A percentile compares a stretch with the other conserved stretches of the same genome.
phyloP scores from a whole-genome alignment of 2,797 vertebrate genomes.

The Enteromius unitaeniatus region DNA sequence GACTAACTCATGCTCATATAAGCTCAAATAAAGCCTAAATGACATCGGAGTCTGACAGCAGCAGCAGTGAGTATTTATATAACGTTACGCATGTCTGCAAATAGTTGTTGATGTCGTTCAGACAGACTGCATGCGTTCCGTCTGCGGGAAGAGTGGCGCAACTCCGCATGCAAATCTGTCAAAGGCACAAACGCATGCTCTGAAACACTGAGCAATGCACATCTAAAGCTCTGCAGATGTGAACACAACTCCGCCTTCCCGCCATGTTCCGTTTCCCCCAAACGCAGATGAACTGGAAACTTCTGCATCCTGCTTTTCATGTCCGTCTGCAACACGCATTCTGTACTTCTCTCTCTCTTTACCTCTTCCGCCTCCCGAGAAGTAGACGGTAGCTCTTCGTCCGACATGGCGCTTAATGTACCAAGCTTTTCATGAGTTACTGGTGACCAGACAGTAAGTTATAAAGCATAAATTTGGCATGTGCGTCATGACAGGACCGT shows the following conservation, averaged over 20 bases:
- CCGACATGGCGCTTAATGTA: constrained; percentile 60
- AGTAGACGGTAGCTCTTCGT: constrained; percentile 69
- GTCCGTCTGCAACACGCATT: constrained; percentile 38
- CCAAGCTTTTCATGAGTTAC: constrained; percentile 53
- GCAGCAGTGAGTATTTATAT: not conserved
- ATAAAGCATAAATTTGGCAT: constrained; percentile 52
- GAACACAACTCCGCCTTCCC: constrained; percentile 58
- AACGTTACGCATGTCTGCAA: not conserved
- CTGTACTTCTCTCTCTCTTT: constrained; percentile 48
- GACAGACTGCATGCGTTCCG: not conserved
- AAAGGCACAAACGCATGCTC: not conserved
- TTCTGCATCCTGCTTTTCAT: constrained; percentile 59
- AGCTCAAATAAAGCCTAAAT: not conserved
- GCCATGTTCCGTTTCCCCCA: constrained; percentile 59
- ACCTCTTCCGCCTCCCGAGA: constrained; percentile 65
- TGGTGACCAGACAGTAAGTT: constrained; percentile 55
- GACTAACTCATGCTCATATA: not conserved
- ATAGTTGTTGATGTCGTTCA: not conserved
- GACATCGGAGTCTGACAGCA: not conserved
- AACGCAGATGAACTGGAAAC: constrained; percentile 62
- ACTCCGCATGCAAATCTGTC: constrained; percentile 19
- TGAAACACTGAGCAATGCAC: constrained; percentile 7
- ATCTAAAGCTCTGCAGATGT: constrained; percentile 55
- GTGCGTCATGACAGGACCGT: constrained; percentile 57
- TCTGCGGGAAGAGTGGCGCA: not conserved